Percentiles rank a stretch among this genome's conserved stretches.
Evolutionary conservation across 2,888 invertebrate genomes (phyloP).

Genomic region (Petrolisthes manimaculis): DNA sequence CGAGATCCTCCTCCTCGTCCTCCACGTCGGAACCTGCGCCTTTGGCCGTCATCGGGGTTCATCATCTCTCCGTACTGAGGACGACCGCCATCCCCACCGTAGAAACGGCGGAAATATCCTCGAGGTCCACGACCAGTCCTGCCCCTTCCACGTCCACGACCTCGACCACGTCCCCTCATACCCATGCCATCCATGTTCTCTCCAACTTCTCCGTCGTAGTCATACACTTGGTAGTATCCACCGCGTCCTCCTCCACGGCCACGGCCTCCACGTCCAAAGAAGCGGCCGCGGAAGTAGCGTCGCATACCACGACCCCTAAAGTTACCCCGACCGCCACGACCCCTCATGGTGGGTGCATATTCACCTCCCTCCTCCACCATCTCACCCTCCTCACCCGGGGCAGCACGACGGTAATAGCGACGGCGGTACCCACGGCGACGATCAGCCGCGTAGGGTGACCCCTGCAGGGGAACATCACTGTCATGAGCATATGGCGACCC

Average conservation of each 20-base stretch:
- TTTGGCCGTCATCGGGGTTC: conserved; percentile 43
- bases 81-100: conserved; percentile 68
- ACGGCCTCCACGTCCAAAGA: conserved; percentile 60
- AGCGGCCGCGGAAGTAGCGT: conserved; percentile 59
- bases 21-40: conserved; percentile 63
- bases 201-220: conserved; percentile 44
- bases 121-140: conserved; percentile 74
- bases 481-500: conserved; percentile 70
- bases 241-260: conserved; percentile 64
- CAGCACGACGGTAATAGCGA: conserved; percentile 67
- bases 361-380: conserved; percentile 55
- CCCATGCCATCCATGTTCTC: conserved; percentile 52
- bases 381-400: conserved; percentile 66
- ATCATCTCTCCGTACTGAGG: conserved; percentile 60
- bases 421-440: conserved; percentile 74
- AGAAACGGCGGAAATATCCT: conserved; percentile 74
- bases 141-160: conserved; percentile 67
- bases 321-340: conserved; percentile 65
- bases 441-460: conserved; percentile 96
- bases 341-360: conserved; percentile 57
- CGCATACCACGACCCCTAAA: conserved; percentile 61
- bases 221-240: conserved; percentile 43
- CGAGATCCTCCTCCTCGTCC: conserved; percentile 61
- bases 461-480: conserved; percentile 75
- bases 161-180: conserved; percentile 60